Conservation (phyloP, 2,888 invertebrate genomes). For the Nymphalis c-album region DNA sequence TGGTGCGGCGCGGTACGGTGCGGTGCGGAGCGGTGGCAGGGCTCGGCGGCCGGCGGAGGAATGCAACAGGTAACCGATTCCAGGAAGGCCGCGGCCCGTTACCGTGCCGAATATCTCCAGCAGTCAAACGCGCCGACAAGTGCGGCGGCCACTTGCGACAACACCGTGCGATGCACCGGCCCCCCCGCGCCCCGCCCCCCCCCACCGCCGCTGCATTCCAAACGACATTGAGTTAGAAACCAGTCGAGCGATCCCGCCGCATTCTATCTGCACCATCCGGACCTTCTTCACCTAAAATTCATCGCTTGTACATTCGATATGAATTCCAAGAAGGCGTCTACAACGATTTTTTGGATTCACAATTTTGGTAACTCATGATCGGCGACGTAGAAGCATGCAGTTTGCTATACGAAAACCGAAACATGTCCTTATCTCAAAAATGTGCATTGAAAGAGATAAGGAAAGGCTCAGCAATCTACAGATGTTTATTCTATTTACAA, state of each 20-base stretch:
- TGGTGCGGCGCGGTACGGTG: slow-evolving; percentile 16
- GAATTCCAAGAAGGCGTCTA: slow-evolving; percentile 42
- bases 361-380: slow-evolving; percentile 26
- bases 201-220: slow-evolving; percentile 67
- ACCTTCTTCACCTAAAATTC: slow-evolving; percentile 49
- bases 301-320: slow-evolving; percentile 43
- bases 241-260: slow-evolving; percentile 68
- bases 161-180: slow-evolving; percentile 68
- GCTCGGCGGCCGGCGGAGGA: slow-evolving; percentile 67
- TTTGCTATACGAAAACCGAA: neutral
- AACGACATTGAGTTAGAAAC: slow-evolving; percentile 78
- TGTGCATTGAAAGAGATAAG: slow-evolving; percentile 5
- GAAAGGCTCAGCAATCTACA: neutral
- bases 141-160: slow-evolving; percentile 79
- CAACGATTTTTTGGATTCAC: slow-evolving; percentile 35
- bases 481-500: neutral
- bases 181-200: slow-evolving; percentile 49
- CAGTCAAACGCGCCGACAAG: slow-evolving; percentile 81
- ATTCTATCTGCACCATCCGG: slow-evolving; percentile 61
- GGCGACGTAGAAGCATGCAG: slow-evolving; percentile 16
- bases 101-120: slow-evolving; percentile 80
- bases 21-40: slow-evolving; percentile 49
- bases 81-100: slow-evolving; percentile 81
- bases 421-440: slow-evolving; percentile 1
- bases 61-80: slow-evolving; percentile 82